Conservation (phyloP, 2,797 vertebrate species). For the Crax fasciolata region DNA sequence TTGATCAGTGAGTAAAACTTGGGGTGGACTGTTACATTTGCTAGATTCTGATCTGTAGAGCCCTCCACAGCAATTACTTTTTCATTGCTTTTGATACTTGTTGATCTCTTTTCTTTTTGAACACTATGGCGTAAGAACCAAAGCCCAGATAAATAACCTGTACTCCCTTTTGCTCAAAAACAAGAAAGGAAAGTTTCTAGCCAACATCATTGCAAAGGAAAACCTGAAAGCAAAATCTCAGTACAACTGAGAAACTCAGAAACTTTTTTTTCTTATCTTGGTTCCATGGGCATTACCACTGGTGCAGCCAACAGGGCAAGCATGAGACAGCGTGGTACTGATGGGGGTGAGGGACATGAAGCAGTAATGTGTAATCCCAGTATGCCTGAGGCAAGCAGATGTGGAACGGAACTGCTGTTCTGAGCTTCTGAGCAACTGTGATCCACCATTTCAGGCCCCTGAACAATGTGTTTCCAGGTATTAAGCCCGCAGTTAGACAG, state of each 20-base stretch:
- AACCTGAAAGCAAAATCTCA: background rate
- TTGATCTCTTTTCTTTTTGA: background rate
- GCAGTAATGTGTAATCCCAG: background rate
- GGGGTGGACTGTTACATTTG: background rate
- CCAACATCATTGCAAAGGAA: background rate
- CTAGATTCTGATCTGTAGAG: background rate
- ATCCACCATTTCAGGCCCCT: background rate
- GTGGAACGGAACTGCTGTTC: background rate
- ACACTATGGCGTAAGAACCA: too few species aligned
- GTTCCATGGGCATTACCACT: background rate
- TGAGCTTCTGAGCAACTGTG: background rate
- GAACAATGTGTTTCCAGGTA: background rate
- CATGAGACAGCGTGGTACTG: fast-evolving
- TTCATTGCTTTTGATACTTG: background rate
- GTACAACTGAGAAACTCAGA: background rate
- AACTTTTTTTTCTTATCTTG: background rate
- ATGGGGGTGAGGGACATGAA: background rate
- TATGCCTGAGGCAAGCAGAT: background rate
- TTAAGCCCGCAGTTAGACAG: background rate
- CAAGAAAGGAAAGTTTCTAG: background rate
- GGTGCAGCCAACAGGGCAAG: background rate
- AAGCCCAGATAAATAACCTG: background rate
- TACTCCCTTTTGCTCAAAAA: background rate
- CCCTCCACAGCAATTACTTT: background rate
- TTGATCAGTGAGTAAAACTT: background rate